Percentiles rank a stretch among this genome's conserved stretches.
Conservation (phyloP, 2,888 invertebrate species). For the Chorisops tibialis region DNA sequence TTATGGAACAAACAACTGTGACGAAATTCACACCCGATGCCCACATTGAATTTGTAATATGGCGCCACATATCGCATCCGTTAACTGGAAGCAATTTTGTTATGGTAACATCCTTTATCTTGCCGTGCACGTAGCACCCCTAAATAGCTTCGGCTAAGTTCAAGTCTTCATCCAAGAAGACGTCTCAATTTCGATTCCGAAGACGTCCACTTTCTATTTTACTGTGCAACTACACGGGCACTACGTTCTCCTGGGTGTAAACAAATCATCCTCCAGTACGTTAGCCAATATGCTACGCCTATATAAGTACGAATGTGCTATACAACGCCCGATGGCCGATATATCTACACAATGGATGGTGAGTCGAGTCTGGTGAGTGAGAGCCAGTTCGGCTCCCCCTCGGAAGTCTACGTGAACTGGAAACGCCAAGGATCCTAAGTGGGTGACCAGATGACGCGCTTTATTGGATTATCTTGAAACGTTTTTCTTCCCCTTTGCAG, state of each 20-base stretch:
- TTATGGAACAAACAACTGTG: slow-evolving; percentile 9
- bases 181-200: slow-evolving; percentile 23
- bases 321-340: background rate
- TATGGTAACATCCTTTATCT: background rate
- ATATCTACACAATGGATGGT: background rate
- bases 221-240: background rate
- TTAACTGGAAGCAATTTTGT: slow-evolving; percentile 8
- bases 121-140: slow-evolving; percentile 5
- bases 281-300: too few relatives aligned
- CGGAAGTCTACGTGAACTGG: slow-evolving; percentile 3
- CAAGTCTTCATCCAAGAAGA: slow-evolving; percentile 7
- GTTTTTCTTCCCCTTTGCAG: slow-evolving; percentile 39
- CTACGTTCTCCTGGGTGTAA: background rate
- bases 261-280: background rate
- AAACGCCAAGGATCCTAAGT: slow-evolving; percentile 44
- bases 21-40: slow-evolving; percentile 5
- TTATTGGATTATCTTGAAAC: slow-evolving; percentile 40
- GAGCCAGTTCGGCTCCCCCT: background rate
- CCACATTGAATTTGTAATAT: slow-evolving; percentile 16
- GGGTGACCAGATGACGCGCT: slow-evolving; percentile 51
- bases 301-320: background rate
- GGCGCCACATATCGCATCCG: slow-evolving; percentile 12
- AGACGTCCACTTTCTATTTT: background rate
- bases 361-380: background rate
- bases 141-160: slow-evolving; percentile 14